These are phyloP conservation scores for Siniperca chuatsi DNA, from an alignment of 2,113 vertebrate genomes.

Conservation along the genomic window DNA sequence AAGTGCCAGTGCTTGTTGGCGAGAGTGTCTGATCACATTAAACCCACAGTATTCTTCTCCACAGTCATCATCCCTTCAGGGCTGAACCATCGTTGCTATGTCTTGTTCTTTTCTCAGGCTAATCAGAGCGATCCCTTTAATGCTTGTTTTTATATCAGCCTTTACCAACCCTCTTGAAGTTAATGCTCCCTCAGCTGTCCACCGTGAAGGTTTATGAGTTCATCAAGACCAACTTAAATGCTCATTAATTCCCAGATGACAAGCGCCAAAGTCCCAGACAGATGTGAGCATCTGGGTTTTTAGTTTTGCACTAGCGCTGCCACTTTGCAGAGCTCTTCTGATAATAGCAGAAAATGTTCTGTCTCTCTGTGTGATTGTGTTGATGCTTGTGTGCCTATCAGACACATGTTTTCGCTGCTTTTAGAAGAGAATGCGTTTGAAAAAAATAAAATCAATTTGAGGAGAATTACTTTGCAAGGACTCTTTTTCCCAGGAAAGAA, in stretches of 20 bases:
- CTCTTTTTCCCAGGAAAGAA: background rate
- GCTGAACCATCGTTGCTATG: background rate
- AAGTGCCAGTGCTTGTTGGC: conserved; percentile 6
- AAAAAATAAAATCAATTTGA: conserved; percentile 5
- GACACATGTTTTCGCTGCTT: background rate
- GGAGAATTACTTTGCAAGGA: conserved; percentile 29
- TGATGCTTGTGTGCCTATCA: conserved; percentile 13
- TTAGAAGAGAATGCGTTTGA: background rate
- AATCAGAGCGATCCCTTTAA: conserved; percentile 18
- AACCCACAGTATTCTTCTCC: background rate
- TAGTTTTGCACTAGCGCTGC: background rate
- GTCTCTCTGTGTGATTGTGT: conserved; percentile 5
- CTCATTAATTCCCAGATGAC: conserved; percentile 26
- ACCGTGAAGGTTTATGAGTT: conserved; percentile 37
- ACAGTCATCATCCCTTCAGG: conserved; percentile 18
- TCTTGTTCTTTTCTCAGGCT: conserved; percentile 15
- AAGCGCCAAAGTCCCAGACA: background rate
- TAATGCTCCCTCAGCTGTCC: conserved; percentile 14
- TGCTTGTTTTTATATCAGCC: conserved; percentile 29
- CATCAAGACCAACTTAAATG: background rate
- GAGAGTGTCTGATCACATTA: conserved; percentile 10
- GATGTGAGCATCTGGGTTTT: conserved; percentile 6
- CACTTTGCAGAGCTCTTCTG: conserved; percentile 9
- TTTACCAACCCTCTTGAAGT: conserved; percentile 14
- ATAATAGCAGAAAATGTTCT: conserved; percentile 5